A percentile compares a stretch with the other conserved stretches of the same genome.
phyloP scores from a whole-genome alignment of 2,888 invertebrate species.

The Hartigia nigra region DNA sequence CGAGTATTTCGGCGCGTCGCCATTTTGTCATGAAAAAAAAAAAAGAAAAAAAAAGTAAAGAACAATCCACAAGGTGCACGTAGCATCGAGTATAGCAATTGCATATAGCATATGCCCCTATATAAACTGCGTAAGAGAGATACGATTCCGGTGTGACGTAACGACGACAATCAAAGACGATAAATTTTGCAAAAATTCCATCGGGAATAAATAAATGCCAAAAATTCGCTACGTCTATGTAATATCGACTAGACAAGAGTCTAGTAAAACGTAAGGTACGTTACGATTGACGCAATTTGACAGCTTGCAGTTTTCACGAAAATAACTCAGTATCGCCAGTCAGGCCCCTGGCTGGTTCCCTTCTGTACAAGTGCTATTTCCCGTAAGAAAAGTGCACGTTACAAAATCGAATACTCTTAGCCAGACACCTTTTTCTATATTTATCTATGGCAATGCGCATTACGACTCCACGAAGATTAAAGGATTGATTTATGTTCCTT shows the following conservation, averaged over 20 bases:
- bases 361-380: no score
- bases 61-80: neutral
- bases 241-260: no score
- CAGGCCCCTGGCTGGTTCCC: neutral
- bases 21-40: constrained; percentile 12
- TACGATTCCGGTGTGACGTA: neutral
- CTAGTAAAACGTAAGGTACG: neutral
- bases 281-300: neutral
- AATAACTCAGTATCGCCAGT: neutral
- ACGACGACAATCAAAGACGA: neutral
- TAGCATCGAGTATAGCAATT: neutral
- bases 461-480: neutral
- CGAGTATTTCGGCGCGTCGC: constrained; percentile 2
- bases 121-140: neutral
- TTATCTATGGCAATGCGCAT: neutral
- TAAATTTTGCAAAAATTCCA: neutral
- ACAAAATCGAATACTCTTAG: neutral
- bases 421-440: neutral
- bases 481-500: neutral
- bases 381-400: neutral
- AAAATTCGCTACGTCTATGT: neutral
- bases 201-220: neutral
- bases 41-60: neutral
- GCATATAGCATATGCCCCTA: neutral
- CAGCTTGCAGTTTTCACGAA: neutral